Evolutionary conservation across 2,113 vertebrate species (phyloP), one percentile per base, ranked within the genome.

Genomic region (Climacteris rufus): DNA sequence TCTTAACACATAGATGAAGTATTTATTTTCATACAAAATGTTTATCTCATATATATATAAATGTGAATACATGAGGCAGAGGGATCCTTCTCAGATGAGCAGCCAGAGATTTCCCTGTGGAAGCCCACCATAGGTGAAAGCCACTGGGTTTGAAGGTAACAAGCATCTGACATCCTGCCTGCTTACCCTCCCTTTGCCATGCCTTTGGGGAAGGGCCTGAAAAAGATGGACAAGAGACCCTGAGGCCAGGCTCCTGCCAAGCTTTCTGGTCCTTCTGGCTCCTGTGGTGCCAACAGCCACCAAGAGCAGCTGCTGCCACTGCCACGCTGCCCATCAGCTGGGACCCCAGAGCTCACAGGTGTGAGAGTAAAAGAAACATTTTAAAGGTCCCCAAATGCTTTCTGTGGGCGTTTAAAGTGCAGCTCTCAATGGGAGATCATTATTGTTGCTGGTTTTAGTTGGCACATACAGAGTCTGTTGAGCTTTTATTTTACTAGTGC

Each of bases 21-120:
- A 78, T 83, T 92, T 97, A 85, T 96, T 97, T 97, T 95, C 94
- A 28, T 96, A 95, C 39, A 31, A 79, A 95, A 84, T 39, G 47
- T 64, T 69, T 80, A 82, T 72, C 44, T 71, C 40, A 5, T 66
- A 74, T 22, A 84, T 89, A 13, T 68, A 25, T n/a, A 75, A 52
- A 52, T 71, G 21, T 33, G 53, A 37, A 12, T 42, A 61, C 35
- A 8, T 2, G 47, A 85, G 37, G 21, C 27, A 64, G 59, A 66
- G 40, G 11, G 17, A 10, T 44, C n/a, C 54, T 81, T 71, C 37
- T 71, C 40, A 64, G n/a, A 66, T 19, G 40, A 77, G 39, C 45
- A 40, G 39, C 22, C 42, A 37, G 50, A 85, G 31, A 49, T 78
- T 83, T 76, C 66, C 22, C 1, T 4, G 27, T 35, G 40, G 56